Evolutionary conservation across 53 echinoderm and acorn worm genomes (phyloP).

Genomic region (Astropecten irregularis): DNA sequence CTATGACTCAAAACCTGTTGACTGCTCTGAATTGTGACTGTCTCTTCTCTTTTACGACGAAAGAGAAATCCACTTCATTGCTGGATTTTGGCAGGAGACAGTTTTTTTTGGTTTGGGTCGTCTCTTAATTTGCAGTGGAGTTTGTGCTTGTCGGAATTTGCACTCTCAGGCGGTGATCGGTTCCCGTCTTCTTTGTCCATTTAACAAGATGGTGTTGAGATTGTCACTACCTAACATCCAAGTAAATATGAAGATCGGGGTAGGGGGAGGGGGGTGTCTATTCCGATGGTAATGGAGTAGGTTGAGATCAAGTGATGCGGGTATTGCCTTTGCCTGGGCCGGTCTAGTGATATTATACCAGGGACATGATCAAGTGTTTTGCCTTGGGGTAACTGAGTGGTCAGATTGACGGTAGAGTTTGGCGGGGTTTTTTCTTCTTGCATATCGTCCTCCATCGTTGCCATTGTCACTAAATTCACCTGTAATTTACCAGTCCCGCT

Average conservation of each 20-base stretch:
- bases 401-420: conserved; percentile 30
- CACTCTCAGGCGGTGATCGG: not conserved
- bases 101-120: not conserved
- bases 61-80: conserved; percentile 6
- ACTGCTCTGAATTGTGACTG: not conserved
- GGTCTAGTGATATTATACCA: not conserved
- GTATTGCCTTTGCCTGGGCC: not conserved
- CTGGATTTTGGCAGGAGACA: not conserved
- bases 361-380: not conserved
- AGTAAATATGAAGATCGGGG: conserved; percentile 17
- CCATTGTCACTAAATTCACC: no score
- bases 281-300: conserved; percentile 48
- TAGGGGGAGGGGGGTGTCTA: not conserved
- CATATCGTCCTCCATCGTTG: no score
- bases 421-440: no score
- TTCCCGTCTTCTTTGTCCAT: not conserved
- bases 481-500: no score
- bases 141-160: not conserved
- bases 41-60: conserved; percentile 1
- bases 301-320: conserved; percentile 5
- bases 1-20: conserved; percentile 43
- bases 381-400: not conserved
- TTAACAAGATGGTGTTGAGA: conserved; percentile 6
- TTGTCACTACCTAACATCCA: conserved; percentile 56
- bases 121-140: not conserved